Base-by-base conservation (phyloP, 2,888 invertebrate species). In the Drosophila tanythrix region DNA sequence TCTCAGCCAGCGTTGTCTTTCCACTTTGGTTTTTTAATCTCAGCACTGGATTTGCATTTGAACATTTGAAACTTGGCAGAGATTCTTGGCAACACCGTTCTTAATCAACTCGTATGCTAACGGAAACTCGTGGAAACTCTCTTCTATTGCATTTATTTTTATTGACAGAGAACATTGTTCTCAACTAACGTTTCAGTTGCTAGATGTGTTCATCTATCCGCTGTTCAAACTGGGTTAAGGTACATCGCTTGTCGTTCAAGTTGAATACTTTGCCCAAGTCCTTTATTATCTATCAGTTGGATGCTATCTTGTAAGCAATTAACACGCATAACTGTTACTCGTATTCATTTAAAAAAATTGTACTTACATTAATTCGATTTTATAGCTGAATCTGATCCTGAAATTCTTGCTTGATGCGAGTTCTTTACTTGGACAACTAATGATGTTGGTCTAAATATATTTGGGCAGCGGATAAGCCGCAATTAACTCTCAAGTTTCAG, bases 21-120 rank as follows among this genome's bases (percentile, higher is more conserved):
- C 38, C 25, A 18, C 38, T 1, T 0, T 1, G 7, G n/a, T 4
- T 2, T 11, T 1, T 36, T 6, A 6, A 10, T 11, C 25, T 27
- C 3, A 18, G 29, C 43, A 65, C 50, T 50, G 71, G 55, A 64
- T 71, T 65, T 59, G 21, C 35, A 31, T 46, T 29, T 31, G 5
- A 40, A 8, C 56, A 57, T 40, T 40, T 40, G 56, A 40, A 56
- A 31, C 57, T 43, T 31, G 31, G 11, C 33, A 46, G 25, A 25
- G 46, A 46, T 46, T 46, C 2, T 8, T 25, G 27, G n/a, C 29
- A 36, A 36, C 8, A 27, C 35, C 43, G 43, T 1, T 53, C 18
- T 36, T 38, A 36, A 21, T 36, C 36, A 31, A 38, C 2, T 53
- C 11, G 29, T 29, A 10, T 53, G 27, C 10, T 27, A 13, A 11